Evolutionary conservation across 1,140 invertebrate genomes (phyloP), one percentile per base, ranked within the genome.

Genomic region (Formica exsecta): DNA sequence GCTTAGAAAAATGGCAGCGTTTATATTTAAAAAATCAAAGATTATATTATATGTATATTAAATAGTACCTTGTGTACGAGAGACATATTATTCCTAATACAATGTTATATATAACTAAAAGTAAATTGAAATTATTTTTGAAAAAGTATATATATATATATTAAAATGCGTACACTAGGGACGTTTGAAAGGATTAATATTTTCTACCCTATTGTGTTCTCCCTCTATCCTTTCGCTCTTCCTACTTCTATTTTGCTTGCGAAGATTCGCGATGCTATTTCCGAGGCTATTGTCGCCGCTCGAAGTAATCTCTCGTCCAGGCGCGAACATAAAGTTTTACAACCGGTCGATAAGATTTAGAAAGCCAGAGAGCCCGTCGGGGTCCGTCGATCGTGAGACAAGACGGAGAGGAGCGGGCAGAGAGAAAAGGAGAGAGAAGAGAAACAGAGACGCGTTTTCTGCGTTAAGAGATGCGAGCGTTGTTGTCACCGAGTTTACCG

Each of bases 401-500:
- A 66, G 61, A 22, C 74, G 29, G 16, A 13, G 83, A 51, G 16
- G 25, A 29, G 19, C 16, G n/a, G 19, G 29, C 13, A 11, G 44
- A 51, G 61, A 13, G 11, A 25, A 51, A 36, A 32, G 29, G 5
- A 22, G 19, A 2, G 2, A 19, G 41, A 68, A 13, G 59, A 64
- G 48, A n/a, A 51, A 44, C 54, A 25, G 57, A 44, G 36, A 22
- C 22, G 68, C 64, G 29, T 86, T 59, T 75, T 36, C 59, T 54
- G 9, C 19, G 61, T 76, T 62, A 51, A 75, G 66, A 48, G 77
- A 88, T 48, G 68, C 57, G 79, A 59, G 79, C 48, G 87, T 74
- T 36, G 74, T 85, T 57, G 89, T 86, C 77, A 87, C 68, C 75
- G 85, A 88, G 76, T 91, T 91, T 85, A 90, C 84, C 85, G 61